Conservation (phyloP, 2,888 invertebrate genomes). For the Ecliptopera silaceata region DNA sequence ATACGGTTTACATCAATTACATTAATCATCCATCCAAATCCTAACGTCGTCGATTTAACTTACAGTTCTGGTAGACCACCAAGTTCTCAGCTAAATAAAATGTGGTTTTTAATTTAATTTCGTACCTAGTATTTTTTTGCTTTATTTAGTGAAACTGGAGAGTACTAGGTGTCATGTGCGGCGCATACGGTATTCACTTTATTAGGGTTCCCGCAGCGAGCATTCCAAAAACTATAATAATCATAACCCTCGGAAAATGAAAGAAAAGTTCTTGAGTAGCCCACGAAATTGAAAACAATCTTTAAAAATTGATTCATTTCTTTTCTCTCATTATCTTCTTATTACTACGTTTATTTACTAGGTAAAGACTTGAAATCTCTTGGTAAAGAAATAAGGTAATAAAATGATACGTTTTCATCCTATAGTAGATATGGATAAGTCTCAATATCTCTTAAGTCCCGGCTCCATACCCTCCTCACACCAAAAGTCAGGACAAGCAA, state of each 20-base stretch:
- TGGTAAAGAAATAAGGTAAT: too few relatives aligned
- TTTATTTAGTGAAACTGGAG: slow-evolving; percentile 12
- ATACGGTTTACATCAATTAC: too few relatives aligned
- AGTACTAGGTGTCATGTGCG: slow-evolving; percentile 13
- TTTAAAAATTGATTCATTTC: too few relatives aligned
- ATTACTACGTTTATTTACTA: too few relatives aligned
- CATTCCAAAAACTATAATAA: neutral
- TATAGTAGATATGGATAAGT: neutral
- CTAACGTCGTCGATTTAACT: too few relatives aligned
- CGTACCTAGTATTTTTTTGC: slow-evolving; percentile 11
- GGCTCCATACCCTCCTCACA: neutral
- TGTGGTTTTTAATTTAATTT: neutral
- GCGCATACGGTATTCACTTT: slow-evolving; percentile 6
- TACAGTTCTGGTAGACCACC: too few relatives aligned
- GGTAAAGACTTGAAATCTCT: too few relatives aligned
- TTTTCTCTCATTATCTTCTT: too few relatives aligned
- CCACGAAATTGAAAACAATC: too few relatives aligned
- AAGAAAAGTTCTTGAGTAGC: neutral
- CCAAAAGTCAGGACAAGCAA: slow-evolving; percentile 2
- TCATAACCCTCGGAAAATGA: neutral
- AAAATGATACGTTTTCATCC: too few relatives aligned
- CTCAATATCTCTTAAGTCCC: neutral
- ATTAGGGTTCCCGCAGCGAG: slow-evolving; percentile 2
- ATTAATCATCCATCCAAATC: neutral
- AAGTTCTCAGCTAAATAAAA: neutral